Base-by-base conservation (phyloP, 2,113 vertebrate species). In the Neolamprologus toae region DNA sequence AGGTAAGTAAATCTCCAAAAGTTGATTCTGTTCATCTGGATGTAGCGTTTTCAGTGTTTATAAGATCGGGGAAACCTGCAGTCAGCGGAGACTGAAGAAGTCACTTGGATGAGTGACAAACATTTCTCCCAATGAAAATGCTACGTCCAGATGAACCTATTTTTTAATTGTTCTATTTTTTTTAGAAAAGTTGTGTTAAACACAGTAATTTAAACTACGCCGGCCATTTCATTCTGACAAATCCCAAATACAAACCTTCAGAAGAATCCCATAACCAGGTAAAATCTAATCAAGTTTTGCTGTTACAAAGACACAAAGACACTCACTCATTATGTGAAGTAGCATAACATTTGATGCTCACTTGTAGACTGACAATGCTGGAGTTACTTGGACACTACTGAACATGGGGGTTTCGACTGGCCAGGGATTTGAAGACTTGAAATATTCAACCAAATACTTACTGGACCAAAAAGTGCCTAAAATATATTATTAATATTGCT, bases 401-500 rank as follows among this genome's bases (percentile, higher is more conserved):
- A 88, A 84, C 8, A 12, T 71, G 81, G 71, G 16, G 40, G 19
- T 10, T 85, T 61, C 19, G 33, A 40, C 54, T 23, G 49, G 16
- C 19, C 12, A 33, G 31, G 9, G 6, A 81, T 53, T 23, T 76
- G 68, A 45, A 31, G 8, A 59, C 14, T 28, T 63, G 80, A 28
- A 54, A 13, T 80, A 51, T 88, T 47, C 14, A 73, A 7, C 11
- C 40, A 61, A 37, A 53, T 71, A 47, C 33, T 83, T 78, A 53
- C 57, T 82, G 45, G 47, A 21, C n/a, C 23, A 28, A 57, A 83
- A 73, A 82, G 19, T n/a, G 33, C 28, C 37, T 33, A 47, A 88
- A 82, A 10, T 14, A 45, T 86, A 90, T 83, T 88, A 66, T 76
- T 84, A 47, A 31, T 85, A 90, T 83, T 88, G 73, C 79, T 86